Percentiles rank a stretch among this genome's conserved stretches.
These are phyloP conservation scores for Pteruthius melanotis DNA, from an alignment of 2,113 vertebrate genomes.

Conservation along the genomic window DNA sequence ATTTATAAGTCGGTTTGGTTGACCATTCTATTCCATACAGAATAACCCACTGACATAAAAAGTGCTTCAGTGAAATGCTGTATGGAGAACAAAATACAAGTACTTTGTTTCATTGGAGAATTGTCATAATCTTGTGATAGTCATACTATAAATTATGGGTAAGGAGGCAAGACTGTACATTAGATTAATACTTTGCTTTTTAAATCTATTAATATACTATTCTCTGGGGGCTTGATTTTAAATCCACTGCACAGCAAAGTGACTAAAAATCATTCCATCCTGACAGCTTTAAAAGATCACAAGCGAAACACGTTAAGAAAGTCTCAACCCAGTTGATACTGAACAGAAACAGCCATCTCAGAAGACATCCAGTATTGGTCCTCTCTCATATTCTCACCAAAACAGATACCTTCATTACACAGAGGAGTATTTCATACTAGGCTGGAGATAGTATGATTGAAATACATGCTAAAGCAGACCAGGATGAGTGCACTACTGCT, in stretches of 20 bases:
- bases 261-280: slow-evolving; percentile 72
- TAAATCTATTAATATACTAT: slow-evolving; percentile 70
- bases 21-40: not conserved
- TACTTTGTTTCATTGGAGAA: slow-evolving; percentile 34
- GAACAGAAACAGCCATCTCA: not conserved
- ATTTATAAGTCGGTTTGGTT: not conserved
- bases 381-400: not conserved
- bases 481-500: not conserved
- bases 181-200: slow-evolving; percentile 69
- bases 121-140: slow-evolving; percentile 49
- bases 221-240: slow-evolving; percentile 65
- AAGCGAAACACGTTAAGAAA: slow-evolving; percentile 51
- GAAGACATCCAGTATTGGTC: not conserved
- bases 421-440: not conserved
- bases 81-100: not conserved
- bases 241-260: slow-evolving; percentile 61
- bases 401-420: not conserved
- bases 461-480: not conserved
- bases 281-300: slow-evolving; percentile 73
- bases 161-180: slow-evolving; percentile 46
- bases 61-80: not conserved
- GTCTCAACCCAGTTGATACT: slow-evolving; percentile 17
- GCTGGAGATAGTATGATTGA: not conserved
- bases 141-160: slow-evolving; percentile 18
- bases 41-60: not conserved